Evolutionary conservation across 2,888 invertebrate genomes (phyloP).

Genomic region (Ophion ventricosus): DNA sequence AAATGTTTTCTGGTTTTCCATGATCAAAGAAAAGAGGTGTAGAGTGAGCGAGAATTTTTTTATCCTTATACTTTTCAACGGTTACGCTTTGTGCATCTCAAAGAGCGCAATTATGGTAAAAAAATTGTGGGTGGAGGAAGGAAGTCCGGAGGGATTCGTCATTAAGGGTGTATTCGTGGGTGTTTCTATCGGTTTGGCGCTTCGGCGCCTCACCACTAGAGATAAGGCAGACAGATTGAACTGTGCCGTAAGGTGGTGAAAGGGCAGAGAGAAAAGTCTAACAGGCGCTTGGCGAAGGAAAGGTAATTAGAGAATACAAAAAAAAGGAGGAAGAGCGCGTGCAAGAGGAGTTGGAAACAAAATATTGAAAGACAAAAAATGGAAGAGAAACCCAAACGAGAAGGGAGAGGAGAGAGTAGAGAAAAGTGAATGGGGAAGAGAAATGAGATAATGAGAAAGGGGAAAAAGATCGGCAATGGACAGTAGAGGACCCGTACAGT

Average conservation of each 20-base stretch:
- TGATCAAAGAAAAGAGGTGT: neutral
- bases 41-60: neutral
- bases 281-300: too few relatives aligned
- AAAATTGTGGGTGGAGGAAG: neutral
- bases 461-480: too few relatives aligned
- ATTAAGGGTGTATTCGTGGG: too few relatives aligned
- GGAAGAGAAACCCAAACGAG: neutral
- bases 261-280: too few relatives aligned
- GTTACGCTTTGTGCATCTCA: neutral
- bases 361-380: neutral
- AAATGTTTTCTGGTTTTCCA: neutral
- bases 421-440: neutral
- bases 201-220: too few relatives aligned
- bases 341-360: neutral
- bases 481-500: too few relatives aligned
- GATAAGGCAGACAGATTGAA: too few relatives aligned
- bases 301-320: neutral
- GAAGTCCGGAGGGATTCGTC: neutral
- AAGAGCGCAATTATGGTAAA: neutral
- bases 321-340: neutral
- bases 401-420: neutral
- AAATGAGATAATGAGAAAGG: neutral
- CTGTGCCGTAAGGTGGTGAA: too few relatives aligned
- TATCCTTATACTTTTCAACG: neutral
- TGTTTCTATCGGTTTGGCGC: neutral